phyloP scores from a whole-genome alignment of 1,140 invertebrate species.

The Nasonia longicornis region DNA sequence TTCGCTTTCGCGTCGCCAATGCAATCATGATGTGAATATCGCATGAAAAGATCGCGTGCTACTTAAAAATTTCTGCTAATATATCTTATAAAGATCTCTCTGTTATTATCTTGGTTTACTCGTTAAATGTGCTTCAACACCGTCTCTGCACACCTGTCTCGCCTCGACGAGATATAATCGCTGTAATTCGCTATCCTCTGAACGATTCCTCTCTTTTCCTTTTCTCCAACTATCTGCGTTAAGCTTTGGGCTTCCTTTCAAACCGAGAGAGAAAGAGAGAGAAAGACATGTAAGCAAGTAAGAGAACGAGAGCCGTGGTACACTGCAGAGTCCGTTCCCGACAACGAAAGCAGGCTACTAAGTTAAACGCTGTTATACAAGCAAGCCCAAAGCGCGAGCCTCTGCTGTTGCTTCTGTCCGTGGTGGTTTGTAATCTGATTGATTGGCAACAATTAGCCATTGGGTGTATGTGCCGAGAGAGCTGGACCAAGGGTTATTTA shows the following conservation, averaged over 20 bases:
- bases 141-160: too few relatives aligned
- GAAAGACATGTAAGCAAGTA: neutral
- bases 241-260: slow-evolving; percentile 31
- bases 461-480: neutral
- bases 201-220: neutral
- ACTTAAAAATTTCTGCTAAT: neutral
- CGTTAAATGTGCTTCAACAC: too few relatives aligned
- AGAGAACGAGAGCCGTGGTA: neutral
- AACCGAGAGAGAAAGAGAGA: slow-evolving; percentile 7
- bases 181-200: slow-evolving; percentile 9
- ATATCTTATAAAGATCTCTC: neutral
- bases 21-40: neutral
- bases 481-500: neutral
- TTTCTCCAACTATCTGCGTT: slow-evolving; percentile 28
- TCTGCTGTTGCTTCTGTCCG: neutral
- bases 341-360: slow-evolving; percentile 7
- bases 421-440: slow-evolving; percentile 14
- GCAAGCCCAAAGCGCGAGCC: neutral
- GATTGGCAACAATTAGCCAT: slow-evolving; percentile 28
- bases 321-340: neutral
- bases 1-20: neutral
- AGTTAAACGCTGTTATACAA: slow-evolving; percentile 24
- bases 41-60: neutral
- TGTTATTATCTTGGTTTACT: too few relatives aligned
- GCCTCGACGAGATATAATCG: slow-evolving; percentile 1